A percentile compares a stretch with the other conserved stretches of the same genome.
phyloP scores from a whole-genome alignment of 1,140 invertebrate genomes.

The Ceratina japonica region DNA sequence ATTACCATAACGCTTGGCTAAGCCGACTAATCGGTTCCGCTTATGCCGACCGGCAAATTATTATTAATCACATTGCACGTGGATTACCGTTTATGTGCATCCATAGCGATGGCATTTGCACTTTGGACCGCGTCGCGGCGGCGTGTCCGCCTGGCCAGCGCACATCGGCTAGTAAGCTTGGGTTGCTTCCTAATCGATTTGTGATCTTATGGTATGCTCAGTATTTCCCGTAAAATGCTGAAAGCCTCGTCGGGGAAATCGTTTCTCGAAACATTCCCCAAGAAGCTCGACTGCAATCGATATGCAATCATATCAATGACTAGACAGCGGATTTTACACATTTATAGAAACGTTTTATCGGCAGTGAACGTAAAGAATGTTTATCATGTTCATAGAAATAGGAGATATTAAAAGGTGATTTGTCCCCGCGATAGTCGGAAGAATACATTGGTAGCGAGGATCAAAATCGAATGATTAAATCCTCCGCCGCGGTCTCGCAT shows the following conservation, averaged over 20 bases:
- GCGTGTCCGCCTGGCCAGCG: not conserved
- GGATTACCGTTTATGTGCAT: constrained; percentile 66
- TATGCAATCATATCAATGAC: too few relatives aligned
- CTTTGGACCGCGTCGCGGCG: constrained; percentile 31
- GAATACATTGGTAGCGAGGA: not conserved
- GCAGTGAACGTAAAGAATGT: too few relatives aligned
- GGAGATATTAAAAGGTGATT: too few relatives aligned
- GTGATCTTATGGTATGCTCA: constrained; percentile 29
- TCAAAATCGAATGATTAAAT: not conserved
- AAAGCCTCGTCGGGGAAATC: not conserved
- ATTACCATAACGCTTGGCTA: constrained; percentile 74
- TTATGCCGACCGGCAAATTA: constrained; percentile 74
- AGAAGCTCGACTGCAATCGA: too few relatives aligned
- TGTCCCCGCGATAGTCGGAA: not conserved
- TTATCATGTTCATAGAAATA: too few relatives aligned
- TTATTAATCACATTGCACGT: constrained; percentile 74
- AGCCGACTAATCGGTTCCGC: constrained; percentile 74
- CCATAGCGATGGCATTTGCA: constrained; percentile 60
- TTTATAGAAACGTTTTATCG: too few relatives aligned
- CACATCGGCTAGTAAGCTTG: not conserved
- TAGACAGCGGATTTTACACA: too few relatives aligned
- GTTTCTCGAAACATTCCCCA: not conserved
- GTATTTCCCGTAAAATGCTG: constrained; percentile 5
- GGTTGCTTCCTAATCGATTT: constrained; percentile 32
- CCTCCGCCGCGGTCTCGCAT: not conserved